Evolutionary conservation across 2,113 vertebrate genomes (phyloP).

Genomic region (Peromyscus maniculatus): DNA sequence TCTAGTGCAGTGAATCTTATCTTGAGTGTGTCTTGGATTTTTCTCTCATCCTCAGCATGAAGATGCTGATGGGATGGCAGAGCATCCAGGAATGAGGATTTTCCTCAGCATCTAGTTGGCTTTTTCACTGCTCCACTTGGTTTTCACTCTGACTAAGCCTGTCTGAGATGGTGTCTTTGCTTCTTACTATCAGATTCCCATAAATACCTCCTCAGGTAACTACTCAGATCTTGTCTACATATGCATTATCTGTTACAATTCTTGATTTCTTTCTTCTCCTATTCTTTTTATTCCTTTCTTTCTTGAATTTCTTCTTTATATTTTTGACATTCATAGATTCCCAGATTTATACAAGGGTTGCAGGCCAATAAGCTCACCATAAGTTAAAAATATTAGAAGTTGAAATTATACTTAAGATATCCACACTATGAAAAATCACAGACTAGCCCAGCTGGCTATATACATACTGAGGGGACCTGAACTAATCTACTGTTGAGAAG

Average conservation of each 20-base stretch:
- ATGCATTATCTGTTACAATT: not conserved
- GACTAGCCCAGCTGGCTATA: no score
- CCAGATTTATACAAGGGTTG: not conserved
- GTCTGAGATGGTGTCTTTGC: not conserved
- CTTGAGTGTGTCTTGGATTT: not conserved
- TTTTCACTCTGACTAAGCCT: not conserved
- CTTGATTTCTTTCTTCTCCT: not conserved
- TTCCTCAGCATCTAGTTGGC: not conserved
- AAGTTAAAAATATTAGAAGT: not conserved
- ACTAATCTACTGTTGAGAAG: not conserved
- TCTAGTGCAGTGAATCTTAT: not conserved
- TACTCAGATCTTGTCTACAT: not conserved
- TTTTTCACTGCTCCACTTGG: not conserved
- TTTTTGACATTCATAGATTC: not conserved
- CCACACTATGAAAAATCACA: not conserved
- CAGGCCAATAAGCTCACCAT: not conserved
- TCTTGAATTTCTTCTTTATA: not conserved
- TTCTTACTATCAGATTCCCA: not conserved
- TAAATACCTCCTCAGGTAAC: not conserved
- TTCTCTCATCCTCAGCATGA: not conserved
- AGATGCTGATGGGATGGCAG: not conserved
- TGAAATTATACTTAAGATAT: not conserved
- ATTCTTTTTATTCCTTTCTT: not conserved
- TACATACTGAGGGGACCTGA: not conserved
- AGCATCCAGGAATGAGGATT: not conserved